Percentiles rank a stretch among this genome's conserved stretches.
phyloP scores from a whole-genome alignment of 2,113 vertebrate genomes.

The Myotis yumanensis region DNA sequence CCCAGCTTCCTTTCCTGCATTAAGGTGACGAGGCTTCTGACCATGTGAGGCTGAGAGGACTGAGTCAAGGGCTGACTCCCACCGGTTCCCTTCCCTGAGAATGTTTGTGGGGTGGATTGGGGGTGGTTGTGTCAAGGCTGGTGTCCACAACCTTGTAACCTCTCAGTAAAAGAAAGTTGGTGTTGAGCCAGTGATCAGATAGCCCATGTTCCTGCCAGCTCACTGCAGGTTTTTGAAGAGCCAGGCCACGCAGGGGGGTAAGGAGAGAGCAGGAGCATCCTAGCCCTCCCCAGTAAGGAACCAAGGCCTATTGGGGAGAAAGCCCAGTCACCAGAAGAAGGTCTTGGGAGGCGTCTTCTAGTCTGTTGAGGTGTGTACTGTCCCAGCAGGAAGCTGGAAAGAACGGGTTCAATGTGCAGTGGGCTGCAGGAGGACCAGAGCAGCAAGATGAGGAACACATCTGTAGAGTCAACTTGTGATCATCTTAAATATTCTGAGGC shows the following conservation, averaged over 20 bases:
- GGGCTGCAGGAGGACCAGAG: background rate
- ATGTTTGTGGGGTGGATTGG: too few species aligned
- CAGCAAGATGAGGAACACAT: background rate
- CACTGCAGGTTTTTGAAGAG: background rate
- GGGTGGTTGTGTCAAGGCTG: background rate
- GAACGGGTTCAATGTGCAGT: background rate
- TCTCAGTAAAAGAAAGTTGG: background rate
- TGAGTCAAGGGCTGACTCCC: background rate
- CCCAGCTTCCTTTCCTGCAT: background rate
- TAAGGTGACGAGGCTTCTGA: background rate
- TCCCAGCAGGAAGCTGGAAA: background rate
- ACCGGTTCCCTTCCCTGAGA: background rate
- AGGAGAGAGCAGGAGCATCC: background rate
- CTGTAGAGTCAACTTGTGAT: background rate
- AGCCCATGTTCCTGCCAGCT: background rate
- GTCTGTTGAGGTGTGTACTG: background rate
- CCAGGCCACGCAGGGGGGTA: background rate
- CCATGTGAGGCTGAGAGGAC: background rate
- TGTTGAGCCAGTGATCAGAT: background rate
- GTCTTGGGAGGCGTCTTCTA: background rate
- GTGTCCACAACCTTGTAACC: background rate
- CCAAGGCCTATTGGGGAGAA: background rate
- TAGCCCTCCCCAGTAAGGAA: background rate
- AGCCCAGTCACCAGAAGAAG: background rate
- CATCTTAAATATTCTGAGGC: background rate